These are phyloP conservation scores for Temnothorax longispinosus DNA, from an alignment of 1,140 invertebrate species.

Conservation along the genomic window DNA sequence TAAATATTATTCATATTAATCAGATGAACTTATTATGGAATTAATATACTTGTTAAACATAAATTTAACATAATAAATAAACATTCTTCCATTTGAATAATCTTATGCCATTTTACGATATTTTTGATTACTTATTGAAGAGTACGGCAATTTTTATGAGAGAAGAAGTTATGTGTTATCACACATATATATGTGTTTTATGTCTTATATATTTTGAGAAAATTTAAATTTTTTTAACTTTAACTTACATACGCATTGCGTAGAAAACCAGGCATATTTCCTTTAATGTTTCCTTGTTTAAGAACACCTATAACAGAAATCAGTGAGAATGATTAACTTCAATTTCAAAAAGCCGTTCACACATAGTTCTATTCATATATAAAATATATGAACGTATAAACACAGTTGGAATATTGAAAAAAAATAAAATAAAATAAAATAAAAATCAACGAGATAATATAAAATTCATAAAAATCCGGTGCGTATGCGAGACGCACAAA, in stretches of 20 bases:
- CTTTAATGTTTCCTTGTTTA: neutral
- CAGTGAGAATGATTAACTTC: neutral
- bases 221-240: neutral
- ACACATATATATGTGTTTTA: neutral
- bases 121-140: neutral
- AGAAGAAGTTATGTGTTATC: neutral
- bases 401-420: neutral
- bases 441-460: neutral
- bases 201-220: neutral
- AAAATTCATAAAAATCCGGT: constrained; percentile 12
- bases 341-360: neutral
- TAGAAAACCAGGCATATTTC: neutral
- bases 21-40: neutral
- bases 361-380: neutral
- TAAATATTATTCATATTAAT: neutral
- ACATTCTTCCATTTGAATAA: neutral
- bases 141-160: neutral
- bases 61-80: neutral
- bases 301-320: neutral
- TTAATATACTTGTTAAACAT: neutral
- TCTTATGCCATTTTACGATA: neutral
- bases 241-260: neutral
- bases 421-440: neutral
- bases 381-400: neutral
- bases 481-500: neutral